Evolutionary conservation across 2,888 invertebrate species (phyloP).

Genomic region (Gerosis bhagava): DNA sequence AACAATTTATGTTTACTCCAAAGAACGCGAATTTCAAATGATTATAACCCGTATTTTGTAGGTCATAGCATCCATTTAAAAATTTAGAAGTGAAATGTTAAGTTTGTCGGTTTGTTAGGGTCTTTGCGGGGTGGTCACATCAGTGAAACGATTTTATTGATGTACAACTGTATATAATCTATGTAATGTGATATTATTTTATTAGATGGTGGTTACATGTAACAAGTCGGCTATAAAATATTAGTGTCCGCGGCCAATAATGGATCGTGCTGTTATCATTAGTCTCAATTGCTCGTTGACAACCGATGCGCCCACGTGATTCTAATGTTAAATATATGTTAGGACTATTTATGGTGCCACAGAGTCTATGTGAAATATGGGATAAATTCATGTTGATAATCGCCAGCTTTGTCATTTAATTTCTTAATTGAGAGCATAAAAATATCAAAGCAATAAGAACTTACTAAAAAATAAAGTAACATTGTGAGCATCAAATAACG

Average conservation of each 20-base stretch:
- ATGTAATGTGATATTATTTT: slow-evolving; percentile 23
- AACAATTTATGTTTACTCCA: background rate
- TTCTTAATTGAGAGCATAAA: no score
- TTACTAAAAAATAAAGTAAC: no score
- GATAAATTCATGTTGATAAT: no score
- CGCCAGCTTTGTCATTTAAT: no score
- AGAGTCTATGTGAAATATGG: no score
- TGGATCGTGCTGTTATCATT: slow-evolving; percentile 8
- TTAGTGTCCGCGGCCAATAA: slow-evolving; percentile 9
- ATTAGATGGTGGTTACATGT: slow-evolving; percentile 21
- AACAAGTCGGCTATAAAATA: slow-evolving; percentile 14
- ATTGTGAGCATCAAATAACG: no score
- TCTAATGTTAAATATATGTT: no score
- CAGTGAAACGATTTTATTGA: slow-evolving; percentile 23
- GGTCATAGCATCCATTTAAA: background rate
- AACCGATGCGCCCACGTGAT: slow-evolving; percentile 11
- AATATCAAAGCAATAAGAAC: no score
- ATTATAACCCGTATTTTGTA: background rate
- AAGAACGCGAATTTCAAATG: background rate
- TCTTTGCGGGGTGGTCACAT: slow-evolving; percentile 26
- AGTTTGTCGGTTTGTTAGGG: slow-evolving; percentile 10
- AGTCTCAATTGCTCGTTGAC: slow-evolving; percentile 1
- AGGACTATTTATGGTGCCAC: background rate
- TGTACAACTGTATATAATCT: slow-evolving; percentile 17
- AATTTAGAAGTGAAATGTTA: background rate